phyloP scores from a whole-genome alignment of 1,140 invertebrate species.

The Anastatus disparis region DNA sequence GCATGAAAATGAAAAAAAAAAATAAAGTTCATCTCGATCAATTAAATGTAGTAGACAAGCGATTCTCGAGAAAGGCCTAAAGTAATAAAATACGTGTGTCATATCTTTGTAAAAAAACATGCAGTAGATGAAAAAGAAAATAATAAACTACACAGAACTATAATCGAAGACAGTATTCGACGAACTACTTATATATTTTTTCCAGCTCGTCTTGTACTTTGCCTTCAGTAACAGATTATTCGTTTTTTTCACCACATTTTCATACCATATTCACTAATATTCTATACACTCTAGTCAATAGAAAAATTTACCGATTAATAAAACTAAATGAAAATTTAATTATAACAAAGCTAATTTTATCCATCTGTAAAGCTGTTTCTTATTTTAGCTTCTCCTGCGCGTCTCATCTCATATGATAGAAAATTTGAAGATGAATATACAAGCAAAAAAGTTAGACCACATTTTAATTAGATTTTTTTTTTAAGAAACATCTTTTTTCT shows the following conservation, averaged over 20 bases:
- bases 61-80: conserved; percentile 27
- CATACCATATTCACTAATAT: neutral
- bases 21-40: neutral
- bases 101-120: conserved; percentile 17
- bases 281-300: conserved; percentile 27
- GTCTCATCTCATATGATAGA: neutral
- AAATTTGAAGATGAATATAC: conserved; percentile 10
- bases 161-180: neutral
- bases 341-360: neutral
- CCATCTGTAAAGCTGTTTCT: neutral
- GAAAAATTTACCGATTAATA: neutral
- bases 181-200: conserved; percentile 13
- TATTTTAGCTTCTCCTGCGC: conserved; percentile 1
- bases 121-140: no score
- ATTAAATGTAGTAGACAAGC: neutral
- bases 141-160: neutral
- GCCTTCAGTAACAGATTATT: neutral
- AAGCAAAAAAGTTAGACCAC: no score
- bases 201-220: neutral
- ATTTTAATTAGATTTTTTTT: no score
- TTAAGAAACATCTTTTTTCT: no score
- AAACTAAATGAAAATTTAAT: neutral
- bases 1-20: neutral
- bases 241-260: neutral
- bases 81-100: conserved; percentile 7